Evolutionary conservation across 30 jellyfish, hydroid and myxozoan species (phyloP).

Genomic region (Catostylus mosaicus): DNA sequence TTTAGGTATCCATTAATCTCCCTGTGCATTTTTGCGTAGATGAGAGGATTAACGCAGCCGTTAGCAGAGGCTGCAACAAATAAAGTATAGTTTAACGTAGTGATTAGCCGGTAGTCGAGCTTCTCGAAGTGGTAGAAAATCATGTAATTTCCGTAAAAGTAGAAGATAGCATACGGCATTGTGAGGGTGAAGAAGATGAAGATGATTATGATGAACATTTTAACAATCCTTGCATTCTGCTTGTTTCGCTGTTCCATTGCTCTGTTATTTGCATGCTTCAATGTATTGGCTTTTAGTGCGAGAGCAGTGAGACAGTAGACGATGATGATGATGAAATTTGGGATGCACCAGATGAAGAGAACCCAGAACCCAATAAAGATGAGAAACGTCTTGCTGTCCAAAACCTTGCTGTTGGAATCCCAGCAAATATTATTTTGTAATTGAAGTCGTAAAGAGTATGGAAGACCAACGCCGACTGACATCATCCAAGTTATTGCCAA

Average conservation of each 20-base stretch:
- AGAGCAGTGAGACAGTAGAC: conserved; percentile 22
- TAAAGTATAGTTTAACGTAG: background rate
- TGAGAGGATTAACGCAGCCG: conserved; percentile 17
- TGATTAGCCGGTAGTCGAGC: background rate
- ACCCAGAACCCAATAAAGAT: conserved; percentile 3
- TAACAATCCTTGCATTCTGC: conserved; percentile 26
- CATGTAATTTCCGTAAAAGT: background rate
- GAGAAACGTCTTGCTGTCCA: background rate
- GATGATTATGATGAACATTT: conserved; percentile 41
- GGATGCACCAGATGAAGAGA: background rate
- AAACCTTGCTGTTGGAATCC: background rate
- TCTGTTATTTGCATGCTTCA: conserved; percentile 29
- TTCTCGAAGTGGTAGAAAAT: background rate
- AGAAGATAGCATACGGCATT: conserved; percentile 33
- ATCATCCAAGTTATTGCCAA: conserved; percentile 13
- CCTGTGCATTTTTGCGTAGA: conserved; percentile 43
- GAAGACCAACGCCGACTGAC: conserved; percentile 6
- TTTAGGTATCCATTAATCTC: conserved; percentile 9
- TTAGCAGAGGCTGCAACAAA: conserved; percentile 16
- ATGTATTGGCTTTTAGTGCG: conserved; percentile 34
- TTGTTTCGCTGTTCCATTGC: conserved; percentile 33
- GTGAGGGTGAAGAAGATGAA: conserved; percentile 28
- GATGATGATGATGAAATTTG: conserved; percentile 14
- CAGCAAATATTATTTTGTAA: background rate
- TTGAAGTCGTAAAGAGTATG: conserved; percentile 1